Conservation (phyloP, 2,113 vertebrate species). For the Callaeas wilsoni region DNA sequence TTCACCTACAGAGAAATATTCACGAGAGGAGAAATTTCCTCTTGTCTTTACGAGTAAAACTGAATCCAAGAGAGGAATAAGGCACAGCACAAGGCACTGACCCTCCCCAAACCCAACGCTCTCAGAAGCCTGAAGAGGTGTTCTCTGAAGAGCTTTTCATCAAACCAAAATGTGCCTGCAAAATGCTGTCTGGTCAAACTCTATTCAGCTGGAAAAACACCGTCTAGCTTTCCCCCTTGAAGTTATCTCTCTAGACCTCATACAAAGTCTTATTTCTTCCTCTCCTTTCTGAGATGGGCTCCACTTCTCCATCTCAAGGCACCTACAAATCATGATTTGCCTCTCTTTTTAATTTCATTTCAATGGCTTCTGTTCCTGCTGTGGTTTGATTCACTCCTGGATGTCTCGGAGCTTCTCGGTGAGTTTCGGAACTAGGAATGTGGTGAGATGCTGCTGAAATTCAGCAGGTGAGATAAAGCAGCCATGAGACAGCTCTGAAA, state of each 20-base stretch:
- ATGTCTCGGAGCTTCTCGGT: background rate
- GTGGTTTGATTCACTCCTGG: background rate
- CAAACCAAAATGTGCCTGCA: background rate
- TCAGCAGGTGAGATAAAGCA: fast-evolving
- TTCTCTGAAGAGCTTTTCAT: background rate
- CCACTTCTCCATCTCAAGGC: background rate
- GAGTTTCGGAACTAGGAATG: background rate
- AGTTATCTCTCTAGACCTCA: background rate
- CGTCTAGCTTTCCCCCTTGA: background rate
- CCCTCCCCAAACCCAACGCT: background rate
- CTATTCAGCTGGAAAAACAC: conserved; percentile 32
- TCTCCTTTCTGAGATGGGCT: background rate
- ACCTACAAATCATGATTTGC: background rate
- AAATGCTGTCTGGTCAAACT: background rate
- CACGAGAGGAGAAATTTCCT: background rate
- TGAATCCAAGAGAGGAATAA: background rate
- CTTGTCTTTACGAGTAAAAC: background rate
- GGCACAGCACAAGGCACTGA: background rate
- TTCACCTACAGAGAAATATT: background rate
- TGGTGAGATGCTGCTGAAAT: background rate
- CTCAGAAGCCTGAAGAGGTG: background rate
- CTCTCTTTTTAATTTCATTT: background rate
- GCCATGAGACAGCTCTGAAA: fast-evolving
- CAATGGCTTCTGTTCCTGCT: background rate
- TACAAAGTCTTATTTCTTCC: background rate